Evolutionary conservation across 1,140 invertebrate species (phyloP).

Genomic region (Drosophila neocordata): DNA sequence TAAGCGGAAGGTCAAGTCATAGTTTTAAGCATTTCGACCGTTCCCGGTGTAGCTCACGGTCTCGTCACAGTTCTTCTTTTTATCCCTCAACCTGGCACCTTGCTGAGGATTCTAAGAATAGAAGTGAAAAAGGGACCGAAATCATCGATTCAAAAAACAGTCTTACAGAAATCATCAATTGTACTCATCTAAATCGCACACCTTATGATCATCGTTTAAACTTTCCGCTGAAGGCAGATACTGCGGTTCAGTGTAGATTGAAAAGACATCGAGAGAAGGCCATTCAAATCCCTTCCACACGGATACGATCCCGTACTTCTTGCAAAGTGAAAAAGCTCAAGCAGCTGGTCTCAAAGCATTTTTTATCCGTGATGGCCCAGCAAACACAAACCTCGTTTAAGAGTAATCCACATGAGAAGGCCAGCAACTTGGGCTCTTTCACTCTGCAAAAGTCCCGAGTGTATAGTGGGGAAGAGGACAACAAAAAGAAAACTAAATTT

Average conservation of each 20-base stretch:
- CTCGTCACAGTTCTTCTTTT: conserved; percentile 30
- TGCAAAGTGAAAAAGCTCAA: conserved; percentile 13
- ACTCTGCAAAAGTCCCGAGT: conserved; percentile 3
- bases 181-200: conserved; percentile 35
- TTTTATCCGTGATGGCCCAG: not conserved
- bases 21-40: conserved; percentile 14
- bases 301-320: not conserved
- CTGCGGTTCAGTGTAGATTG: conserved; percentile 19
- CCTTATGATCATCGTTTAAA: conserved; percentile 43
- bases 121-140: too few relatives aligned
- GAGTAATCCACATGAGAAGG: not conserved
- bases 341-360: conserved; percentile 6
- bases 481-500: not conserved
- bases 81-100: conserved; percentile 59
- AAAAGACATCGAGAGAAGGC: not conserved
- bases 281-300: not conserved
- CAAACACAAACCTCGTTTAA: conserved; percentile 12
- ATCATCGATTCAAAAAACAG: not conserved
- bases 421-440: not conserved
- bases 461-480: conserved; percentile 11
- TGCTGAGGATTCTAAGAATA: not conserved
- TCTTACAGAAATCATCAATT: conserved; percentile 31
- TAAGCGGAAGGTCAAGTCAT: conserved; percentile 18
- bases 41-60: conserved; percentile 34
- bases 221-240: conserved; percentile 15